Evolutionary conservation across 1,140 invertebrate genomes (phyloP).

Genomic region (Sarcophaga bullata): DNA sequence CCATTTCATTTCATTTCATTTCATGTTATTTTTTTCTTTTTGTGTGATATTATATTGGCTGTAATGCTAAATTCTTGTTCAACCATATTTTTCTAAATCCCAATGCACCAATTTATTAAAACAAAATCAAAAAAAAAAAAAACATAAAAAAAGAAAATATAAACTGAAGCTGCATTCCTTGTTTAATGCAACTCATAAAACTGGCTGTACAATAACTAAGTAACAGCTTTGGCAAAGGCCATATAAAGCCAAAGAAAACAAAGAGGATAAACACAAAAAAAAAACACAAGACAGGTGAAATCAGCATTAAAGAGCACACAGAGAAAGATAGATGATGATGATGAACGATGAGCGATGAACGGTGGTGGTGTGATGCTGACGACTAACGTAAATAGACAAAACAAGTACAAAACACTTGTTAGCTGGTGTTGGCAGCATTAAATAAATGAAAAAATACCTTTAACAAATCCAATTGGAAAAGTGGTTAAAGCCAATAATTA

Average conservation of each 20-base stretch:
- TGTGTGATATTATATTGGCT: background rate
- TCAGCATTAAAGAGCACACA: too few relatives aligned
- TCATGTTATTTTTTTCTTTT: too few relatives aligned
- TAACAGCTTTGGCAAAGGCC: conserved; percentile 9
- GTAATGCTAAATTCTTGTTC: background rate
- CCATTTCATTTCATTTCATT: too few relatives aligned
- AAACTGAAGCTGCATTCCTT: conserved; percentile 10
- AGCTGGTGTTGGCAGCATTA: background rate
- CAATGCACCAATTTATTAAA: conserved; percentile 37
- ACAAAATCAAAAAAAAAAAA: too few relatives aligned
- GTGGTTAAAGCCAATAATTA: conserved; percentile 5
- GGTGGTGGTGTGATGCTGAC: background rate
- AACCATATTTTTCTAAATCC: background rate
- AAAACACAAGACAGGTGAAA: too few relatives aligned
- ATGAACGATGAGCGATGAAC: background rate
- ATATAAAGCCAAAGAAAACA: background rate
- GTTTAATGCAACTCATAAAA: background rate
- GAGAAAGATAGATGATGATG: background rate
- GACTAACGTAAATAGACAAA: background rate
- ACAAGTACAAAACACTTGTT: conserved; percentile 2
- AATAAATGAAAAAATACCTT: background rate
- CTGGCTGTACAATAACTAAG: background rate
- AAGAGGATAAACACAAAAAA: background rate
- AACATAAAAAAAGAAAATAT: too few relatives aligned
- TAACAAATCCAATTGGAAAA: background rate